These are phyloP conservation scores for Stenotaenia linearis DNA, from an alignment of 2,888 invertebrate genomes.

Conservation along the genomic window DNA sequence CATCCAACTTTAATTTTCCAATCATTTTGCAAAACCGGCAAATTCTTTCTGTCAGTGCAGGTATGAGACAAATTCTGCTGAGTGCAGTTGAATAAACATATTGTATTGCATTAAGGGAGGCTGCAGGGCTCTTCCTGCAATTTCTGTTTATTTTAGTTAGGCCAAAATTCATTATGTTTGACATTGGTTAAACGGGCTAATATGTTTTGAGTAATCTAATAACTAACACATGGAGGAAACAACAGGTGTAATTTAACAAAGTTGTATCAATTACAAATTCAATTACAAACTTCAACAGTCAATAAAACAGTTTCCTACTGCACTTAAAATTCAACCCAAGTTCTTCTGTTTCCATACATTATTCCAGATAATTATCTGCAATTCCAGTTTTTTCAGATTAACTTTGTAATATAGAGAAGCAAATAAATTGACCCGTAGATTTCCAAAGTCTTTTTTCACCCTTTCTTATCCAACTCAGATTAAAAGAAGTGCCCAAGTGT, in stretches of 20 bases:
- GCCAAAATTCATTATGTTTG: background rate
- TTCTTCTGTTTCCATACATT: too few species aligned
- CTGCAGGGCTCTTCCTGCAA: background rate
- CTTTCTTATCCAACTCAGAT: background rate
- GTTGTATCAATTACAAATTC: background rate
- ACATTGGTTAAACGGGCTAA: background rate
- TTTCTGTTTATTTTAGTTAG: background rate
- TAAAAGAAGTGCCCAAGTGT: background rate
- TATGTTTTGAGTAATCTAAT: background rate
- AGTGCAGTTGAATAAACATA: background rate
- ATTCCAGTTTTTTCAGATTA: too few species aligned
- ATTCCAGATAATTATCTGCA: too few species aligned
- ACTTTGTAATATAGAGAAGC: too few species aligned
- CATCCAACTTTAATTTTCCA: background rate
- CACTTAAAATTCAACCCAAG: too few species aligned
- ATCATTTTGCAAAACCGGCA: background rate
- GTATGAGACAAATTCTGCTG: background rate
- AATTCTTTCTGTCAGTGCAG: background rate
- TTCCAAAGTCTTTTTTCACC: background rate
- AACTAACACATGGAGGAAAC: background rate
- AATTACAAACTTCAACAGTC: background rate
- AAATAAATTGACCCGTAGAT: background rate
- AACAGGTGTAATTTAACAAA: background rate
- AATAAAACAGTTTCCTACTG: background rate
- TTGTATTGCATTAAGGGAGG: background rate